Percentiles rank a stretch among this genome's conserved stretches.
Conservation (phyloP, 2,888 invertebrate genomes). For the Cacoxenus indagator region DNA sequence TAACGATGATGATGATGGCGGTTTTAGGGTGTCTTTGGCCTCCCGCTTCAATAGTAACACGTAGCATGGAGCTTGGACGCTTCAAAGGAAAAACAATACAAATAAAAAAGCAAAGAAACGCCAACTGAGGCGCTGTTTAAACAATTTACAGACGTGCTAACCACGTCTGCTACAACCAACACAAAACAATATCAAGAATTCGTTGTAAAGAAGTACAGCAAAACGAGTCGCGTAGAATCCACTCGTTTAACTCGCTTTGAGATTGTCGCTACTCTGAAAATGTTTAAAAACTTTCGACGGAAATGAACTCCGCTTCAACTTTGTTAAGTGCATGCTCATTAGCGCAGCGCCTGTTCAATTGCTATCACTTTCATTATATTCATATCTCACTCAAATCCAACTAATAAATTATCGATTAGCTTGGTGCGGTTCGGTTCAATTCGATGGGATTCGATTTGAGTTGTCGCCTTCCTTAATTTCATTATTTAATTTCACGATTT, state of each 20-base stretch:
- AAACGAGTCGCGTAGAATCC: too few relatives aligned
- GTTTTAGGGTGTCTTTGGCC: not conserved
- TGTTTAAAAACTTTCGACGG: too few relatives aligned
- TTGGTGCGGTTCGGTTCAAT: not conserved
- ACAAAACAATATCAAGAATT: too few relatives aligned
- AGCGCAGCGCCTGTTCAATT: too few relatives aligned
- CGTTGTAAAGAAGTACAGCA: too few relatives aligned
- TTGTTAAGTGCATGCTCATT: too few relatives aligned
- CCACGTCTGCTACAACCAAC: too few relatives aligned
- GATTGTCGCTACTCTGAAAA: too few relatives aligned
- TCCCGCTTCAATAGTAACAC: too few relatives aligned
- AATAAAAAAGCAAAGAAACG: not conserved
- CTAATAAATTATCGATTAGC: constrained; percentile 60
- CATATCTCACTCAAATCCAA: constrained; percentile 4
- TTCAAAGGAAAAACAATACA: not conserved
- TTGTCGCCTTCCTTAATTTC: constrained; percentile 8
- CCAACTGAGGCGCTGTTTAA: constrained; percentile 40
- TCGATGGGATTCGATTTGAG: constrained; percentile 31
- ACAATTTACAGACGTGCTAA: constrained; percentile 57
- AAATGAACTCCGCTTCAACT: too few relatives aligned
- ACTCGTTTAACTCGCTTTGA: too few relatives aligned
- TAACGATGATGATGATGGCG: not conserved
- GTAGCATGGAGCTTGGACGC: too few relatives aligned
- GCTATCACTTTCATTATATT: not conserved
- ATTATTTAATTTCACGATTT: constrained; percentile 38